Base-by-base conservation (phyloP, 1,140 invertebrate species). In the Babylonia areolata region DNA sequence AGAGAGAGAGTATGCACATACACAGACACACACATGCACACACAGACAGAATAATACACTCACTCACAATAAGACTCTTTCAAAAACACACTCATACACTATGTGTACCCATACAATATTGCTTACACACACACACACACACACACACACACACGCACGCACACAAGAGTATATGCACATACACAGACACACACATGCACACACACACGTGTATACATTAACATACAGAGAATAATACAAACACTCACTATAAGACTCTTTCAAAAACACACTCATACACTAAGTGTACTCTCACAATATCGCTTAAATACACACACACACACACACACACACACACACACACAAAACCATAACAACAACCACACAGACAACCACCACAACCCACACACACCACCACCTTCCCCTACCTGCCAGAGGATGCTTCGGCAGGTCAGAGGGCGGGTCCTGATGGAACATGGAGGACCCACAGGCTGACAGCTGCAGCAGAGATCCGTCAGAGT, bases 401-500 rank as follows among this genome's bases (percentile, higher is more conserved):
- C 6, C 46, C 6, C 46, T 11, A 92, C 91, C 90, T 86, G 89
- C 77, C 73, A 88, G 77, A 39, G 90, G 90, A 85, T 91, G 90
- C 20, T 15, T 28, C 11, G 23, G 75, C 12, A 83, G 31, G 0
- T 78, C 69, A 35, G 81, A 78, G 51, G 87, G 87, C 82, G 85
- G 81, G 39, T 90, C 84, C 58, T 90, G 84, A 82, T 92, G 90
- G 37, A 89, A 87, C 87, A 92, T 91, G 33, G 87, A 86, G 28
- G 90, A 87, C 2, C 91, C 92, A 88, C 92, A 92, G 15, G 91
- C 88, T 31, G 92, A 90, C 54, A 92, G 54, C 84, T 91, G 88
- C 35, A 92, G 86, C 46, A 88, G 77, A 3, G 90, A 90, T 5
- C 88, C 88, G 85, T 92, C 92, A 23, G 86, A 85, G 79, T 90